Conservation (phyloP, 2,113 vertebrate genomes). For the Condylura cristata region DNA sequence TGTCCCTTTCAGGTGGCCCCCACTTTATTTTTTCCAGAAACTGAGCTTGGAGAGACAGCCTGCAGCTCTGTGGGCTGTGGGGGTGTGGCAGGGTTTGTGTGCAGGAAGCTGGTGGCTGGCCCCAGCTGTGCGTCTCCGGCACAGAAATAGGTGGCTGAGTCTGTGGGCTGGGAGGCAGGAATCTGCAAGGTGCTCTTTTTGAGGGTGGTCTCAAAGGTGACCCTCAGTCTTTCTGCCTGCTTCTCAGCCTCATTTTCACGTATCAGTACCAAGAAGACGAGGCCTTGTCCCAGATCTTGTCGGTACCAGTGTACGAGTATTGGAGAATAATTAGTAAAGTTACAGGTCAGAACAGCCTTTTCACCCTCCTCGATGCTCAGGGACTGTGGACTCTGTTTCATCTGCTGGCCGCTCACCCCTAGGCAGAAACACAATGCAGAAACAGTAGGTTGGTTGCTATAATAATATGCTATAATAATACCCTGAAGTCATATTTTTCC, state of each 20-base stretch:
- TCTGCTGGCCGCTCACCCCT: neutral
- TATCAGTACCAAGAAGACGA: neutral
- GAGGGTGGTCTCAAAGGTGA: neutral
- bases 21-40: neutral
- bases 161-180: neutral
- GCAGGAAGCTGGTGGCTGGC: neutral
- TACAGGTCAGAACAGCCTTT: neutral
- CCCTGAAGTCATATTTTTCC: neutral
- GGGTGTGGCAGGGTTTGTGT: neutral
- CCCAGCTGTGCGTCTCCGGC: neutral
- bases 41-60: neutral
- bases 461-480: neutral
- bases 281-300: neutral
- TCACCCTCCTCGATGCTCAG: neutral
- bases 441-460: neutral
- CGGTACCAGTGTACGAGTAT: neutral
- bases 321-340: neutral
- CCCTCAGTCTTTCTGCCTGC: neutral
- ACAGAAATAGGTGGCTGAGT: constrained; percentile 48
- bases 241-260: neutral
- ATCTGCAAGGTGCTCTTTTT: constrained; percentile 8
- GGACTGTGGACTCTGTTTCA: neutral
- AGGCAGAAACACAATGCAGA: neutral
- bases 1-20: neutral
- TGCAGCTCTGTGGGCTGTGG: neutral